A percentile compares a stretch with the other conserved stretches of the same genome.
These are phyloP conservation scores for Phrixothrix hirtus DNA, from an alignment of 2,888 invertebrate genomes.

Conservation along the genomic window DNA sequence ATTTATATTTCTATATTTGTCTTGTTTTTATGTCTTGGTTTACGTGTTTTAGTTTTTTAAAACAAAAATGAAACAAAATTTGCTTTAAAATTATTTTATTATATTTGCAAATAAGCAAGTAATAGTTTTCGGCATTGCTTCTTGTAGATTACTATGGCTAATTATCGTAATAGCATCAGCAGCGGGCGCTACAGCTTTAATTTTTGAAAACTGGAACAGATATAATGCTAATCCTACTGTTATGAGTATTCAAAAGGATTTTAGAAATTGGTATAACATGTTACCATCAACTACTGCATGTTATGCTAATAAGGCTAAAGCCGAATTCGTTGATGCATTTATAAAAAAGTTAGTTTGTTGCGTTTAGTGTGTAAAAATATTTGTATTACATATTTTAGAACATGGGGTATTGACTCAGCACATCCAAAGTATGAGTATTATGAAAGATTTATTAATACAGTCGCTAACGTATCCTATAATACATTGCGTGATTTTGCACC, in stretches of 20 bases:
- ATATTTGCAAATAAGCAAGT: too few species aligned
- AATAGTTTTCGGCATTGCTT: background rate
- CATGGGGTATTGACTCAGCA: constrained; percentile 54
- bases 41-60: too few species aligned
- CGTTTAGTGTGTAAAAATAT: background rate
- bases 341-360: constrained; percentile 46
- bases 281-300: constrained; percentile 65
- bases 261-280: constrained; percentile 63
- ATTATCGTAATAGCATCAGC: constrained; percentile 20
- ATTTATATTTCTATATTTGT: too few species aligned
- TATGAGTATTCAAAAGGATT: constrained; percentile 66
- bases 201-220: constrained; percentile 57
- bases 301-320: constrained; percentile 54
- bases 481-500: constrained; percentile 52
- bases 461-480: constrained; percentile 57
- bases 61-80: too few species aligned
- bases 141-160: constrained; percentile 35
- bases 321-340: constrained; percentile 45
- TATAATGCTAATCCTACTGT: constrained; percentile 67
- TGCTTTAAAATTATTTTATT: too few species aligned
- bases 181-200: constrained; percentile 19
- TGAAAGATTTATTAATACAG: constrained; percentile 54
- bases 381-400: constrained; percentile 38
- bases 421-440: constrained; percentile 57
- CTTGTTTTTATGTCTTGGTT: too few species aligned